These are phyloP conservation scores for Styela plicata DNA, from an alignment of 23 tunicate genomes.

Conservation along the genomic window DNA sequence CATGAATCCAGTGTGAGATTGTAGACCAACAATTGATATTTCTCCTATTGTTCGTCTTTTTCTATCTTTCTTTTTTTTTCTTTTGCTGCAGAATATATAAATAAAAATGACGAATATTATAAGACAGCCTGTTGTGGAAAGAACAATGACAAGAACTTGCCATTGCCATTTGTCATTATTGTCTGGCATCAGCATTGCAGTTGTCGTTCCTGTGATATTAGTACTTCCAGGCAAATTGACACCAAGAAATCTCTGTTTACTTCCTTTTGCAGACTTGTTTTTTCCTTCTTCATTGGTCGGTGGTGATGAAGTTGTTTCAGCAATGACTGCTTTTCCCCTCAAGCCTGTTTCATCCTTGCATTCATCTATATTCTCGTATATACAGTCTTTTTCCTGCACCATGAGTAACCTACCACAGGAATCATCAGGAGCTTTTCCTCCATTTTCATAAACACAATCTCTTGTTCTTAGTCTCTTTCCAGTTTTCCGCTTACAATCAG, in stretches of 20 bases:
- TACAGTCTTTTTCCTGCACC: not conserved
- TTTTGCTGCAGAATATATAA: not conserved
- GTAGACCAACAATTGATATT: constrained; percentile 11
- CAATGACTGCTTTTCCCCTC: not conserved
- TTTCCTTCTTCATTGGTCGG: not conserved
- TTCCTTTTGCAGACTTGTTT: not conserved
- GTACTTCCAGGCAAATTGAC: not conserved
- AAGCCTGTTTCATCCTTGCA: not conserved
- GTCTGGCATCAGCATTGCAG: not conserved
- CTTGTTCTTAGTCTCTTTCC: not conserved
- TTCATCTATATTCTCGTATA: not conserved
- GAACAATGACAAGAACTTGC: constrained; percentile 6
- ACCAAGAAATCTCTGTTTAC: not conserved
- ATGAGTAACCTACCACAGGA: not conserved
- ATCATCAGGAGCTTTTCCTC: not conserved
- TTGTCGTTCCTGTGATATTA: not conserved
- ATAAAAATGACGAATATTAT: not conserved
- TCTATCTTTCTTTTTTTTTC: not conserved
- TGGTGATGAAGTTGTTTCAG: not conserved
- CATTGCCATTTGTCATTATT: not conserved
- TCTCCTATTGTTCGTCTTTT: constrained; percentile 10
- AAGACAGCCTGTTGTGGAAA: not conserved
- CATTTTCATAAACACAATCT: not conserved
- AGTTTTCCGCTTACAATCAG: not conserved
- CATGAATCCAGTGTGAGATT: constrained; percentile 26